Evolutionary conservation across 2,113 vertebrate genomes (phyloP).

Genomic region (Maccullochella peelii): DNA sequence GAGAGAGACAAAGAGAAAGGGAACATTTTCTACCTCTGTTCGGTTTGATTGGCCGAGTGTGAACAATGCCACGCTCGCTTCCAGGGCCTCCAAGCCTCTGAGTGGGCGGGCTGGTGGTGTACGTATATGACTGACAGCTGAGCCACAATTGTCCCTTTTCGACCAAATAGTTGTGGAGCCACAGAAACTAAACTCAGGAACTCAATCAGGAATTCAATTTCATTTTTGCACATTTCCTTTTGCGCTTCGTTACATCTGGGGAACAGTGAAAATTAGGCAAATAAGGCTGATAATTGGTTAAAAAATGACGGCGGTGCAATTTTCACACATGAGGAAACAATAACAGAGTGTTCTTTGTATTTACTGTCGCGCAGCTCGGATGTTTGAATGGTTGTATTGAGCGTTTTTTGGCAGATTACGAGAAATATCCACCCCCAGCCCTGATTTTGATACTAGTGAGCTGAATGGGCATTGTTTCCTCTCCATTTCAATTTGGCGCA

Average conservation of each 20-base stretch:
- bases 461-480: neutral
- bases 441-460: too few relatives aligned
- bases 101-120: neutral
- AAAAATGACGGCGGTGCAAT: neutral
- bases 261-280: neutral
- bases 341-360: neutral
- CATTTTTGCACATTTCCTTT: neutral
- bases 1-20: constrained; percentile 5
- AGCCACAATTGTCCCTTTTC: neutral
- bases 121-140: constrained; percentile 5
- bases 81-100: neutral
- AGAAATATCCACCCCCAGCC: neutral
- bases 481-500: neutral
- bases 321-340: neutral
- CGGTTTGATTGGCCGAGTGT: neutral
- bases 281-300: neutral
- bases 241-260: neutral
- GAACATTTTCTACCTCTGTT: constrained; percentile 7
- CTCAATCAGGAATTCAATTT: neutral
- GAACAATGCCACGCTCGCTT: neutral
- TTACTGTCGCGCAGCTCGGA: neutral
- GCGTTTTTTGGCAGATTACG: neutral
- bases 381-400: neutral
- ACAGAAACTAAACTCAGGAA: neutral
- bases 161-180: neutral